These are phyloP conservation scores for Serinus canaria DNA, from an alignment of 2,113 vertebrate genomes.

Conservation along the genomic window DNA sequence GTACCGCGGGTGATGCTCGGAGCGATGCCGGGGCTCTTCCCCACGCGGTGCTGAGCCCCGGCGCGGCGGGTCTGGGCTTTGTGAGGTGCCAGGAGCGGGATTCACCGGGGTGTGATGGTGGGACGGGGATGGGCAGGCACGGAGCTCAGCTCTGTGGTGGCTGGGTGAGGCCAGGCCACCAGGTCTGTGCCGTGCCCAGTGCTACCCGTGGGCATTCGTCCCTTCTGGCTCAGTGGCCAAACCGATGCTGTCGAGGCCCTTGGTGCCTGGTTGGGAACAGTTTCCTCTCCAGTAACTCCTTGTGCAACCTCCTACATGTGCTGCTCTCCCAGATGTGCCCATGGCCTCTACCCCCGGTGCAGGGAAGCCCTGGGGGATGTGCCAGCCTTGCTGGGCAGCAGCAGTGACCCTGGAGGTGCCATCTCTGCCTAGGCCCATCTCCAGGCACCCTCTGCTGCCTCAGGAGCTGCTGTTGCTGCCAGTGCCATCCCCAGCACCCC, in stretches of 20 bases:
- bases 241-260: not conserved
- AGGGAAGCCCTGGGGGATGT: rapidly evolving
- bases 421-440: conserved; percentile 70
- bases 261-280: not conserved
- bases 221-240: not conserved
- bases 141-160: not conserved
- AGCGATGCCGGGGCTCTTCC: not conserved
- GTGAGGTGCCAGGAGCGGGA: rapidly evolving
- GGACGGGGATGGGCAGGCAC: not conserved
- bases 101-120: rapidly evolving
- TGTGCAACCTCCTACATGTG: not conserved
- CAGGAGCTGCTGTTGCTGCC: conserved; percentile 74
- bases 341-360: rapidly evolving
- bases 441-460: conserved; percentile 79
- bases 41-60: not conserved
- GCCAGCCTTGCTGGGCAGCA: not conserved
- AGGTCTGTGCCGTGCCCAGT: rapidly evolving
- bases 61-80: not conserved
- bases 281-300: not conserved
- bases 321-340: not conserved
- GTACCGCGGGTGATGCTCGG: not conserved
- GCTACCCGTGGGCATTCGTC: not conserved
- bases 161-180: rapidly evolving
- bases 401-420: not conserved
- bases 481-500: conserved; percentile 78